These are phyloP conservation scores for Cnemophilus loriae DNA, from an alignment of 2,113 vertebrate genomes.

Conservation along the genomic window DNA sequence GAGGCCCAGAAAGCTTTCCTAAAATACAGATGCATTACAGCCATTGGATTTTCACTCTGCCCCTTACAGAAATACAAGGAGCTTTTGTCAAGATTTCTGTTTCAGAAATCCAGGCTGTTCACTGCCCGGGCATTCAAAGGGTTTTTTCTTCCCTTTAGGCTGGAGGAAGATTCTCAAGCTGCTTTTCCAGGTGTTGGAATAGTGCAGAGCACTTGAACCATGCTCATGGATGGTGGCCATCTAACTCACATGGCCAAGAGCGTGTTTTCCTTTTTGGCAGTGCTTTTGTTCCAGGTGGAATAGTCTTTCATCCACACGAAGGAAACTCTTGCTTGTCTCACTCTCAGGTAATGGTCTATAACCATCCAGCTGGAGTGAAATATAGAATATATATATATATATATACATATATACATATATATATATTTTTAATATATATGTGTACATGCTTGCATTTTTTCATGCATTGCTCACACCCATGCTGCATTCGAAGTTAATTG, in stretches of 20 bases:
- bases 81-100: background rate
- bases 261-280: conserved; percentile 20
- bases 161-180: background rate
- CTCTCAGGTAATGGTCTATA: conserved; percentile 1
- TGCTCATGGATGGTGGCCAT: conserved; percentile 35
- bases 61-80: background rate
- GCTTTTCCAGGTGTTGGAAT: conserved; percentile 61
- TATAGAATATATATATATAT: fast-evolving
- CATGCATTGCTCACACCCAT: background rate
- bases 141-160: background rate
- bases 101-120: background rate
- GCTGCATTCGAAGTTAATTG: background rate
- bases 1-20: background rate
- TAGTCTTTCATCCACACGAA: background rate
- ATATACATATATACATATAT: too few species aligned
- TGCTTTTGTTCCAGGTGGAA: conserved; percentile 57
- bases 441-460: background rate
- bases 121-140: background rate
- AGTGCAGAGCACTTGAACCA: conserved; percentile 29
- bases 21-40: background rate
- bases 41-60: background rate
- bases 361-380: background rate
- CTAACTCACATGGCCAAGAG: background rate
- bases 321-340: conserved; percentile 27
- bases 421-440: fast-evolving